A percentile compares a stretch with the other conserved stretches of the same genome.
phyloP scores from a whole-genome alignment of 2,113 vertebrate species.

The Sebastes fasciatus region DNA sequence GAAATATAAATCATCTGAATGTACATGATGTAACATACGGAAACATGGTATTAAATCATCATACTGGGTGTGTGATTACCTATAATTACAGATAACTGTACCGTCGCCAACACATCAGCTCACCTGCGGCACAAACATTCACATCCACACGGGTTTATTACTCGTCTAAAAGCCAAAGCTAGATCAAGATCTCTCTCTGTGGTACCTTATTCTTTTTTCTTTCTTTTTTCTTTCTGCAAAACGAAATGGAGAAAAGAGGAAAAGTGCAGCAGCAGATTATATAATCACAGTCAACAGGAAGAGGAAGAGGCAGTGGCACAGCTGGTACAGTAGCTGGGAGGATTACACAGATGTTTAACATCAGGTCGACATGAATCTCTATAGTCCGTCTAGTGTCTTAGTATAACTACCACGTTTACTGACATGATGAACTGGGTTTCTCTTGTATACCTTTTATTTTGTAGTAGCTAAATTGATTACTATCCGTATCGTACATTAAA shows the following conservation, averaged over 20 bases:
- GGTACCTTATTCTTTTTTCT: background rate
- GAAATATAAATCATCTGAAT: slow-evolving; percentile 89
- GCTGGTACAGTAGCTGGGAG: slow-evolving; percentile 86
- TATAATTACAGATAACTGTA: slow-evolving; percentile 80
- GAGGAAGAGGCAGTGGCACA: slow-evolving; percentile 91
- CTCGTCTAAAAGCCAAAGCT: slow-evolving; percentile 81
- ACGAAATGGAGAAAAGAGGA: slow-evolving; percentile 42
- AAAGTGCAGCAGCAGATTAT: slow-evolving; percentile 97
- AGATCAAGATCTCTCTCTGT: background rate
- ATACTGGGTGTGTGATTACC: slow-evolving; percentile 78
- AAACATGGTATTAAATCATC: slow-evolving; percentile 76
- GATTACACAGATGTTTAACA: slow-evolving; percentile 91
- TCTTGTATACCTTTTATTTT: slow-evolving; percentile 7
- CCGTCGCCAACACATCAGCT: slow-evolving; percentile 83
- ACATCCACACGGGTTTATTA: slow-evolving; percentile 83
- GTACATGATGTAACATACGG: slow-evolving; percentile 83
- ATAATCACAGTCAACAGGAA: slow-evolving; percentile 88
- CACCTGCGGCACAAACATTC: slow-evolving; percentile 79
- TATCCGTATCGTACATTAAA: background rate
- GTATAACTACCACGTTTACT: slow-evolving; percentile 72
- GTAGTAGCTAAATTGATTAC: background rate
- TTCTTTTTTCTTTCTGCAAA: slow-evolving; percentile 39
- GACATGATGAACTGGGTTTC: background rate
- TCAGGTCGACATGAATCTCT: slow-evolving; percentile 82
- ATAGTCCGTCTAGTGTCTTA: slow-evolving; percentile 81